phyloP scores from a whole-genome alignment of 1,140 invertebrate species.

The Lucilia cuprina region DNA sequence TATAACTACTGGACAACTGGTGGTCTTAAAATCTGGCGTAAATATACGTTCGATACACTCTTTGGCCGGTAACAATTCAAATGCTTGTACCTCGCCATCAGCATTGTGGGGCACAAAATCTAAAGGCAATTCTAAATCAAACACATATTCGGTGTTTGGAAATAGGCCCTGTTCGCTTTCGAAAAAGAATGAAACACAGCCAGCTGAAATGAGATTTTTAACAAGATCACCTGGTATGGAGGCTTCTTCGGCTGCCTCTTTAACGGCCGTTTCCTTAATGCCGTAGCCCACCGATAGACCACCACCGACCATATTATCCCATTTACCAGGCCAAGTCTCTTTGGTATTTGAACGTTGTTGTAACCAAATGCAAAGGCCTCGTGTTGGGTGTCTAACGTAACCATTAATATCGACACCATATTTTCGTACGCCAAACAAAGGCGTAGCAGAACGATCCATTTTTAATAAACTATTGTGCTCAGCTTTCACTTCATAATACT shows the following conservation, averaged over 20 bases:
- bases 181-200: slow-evolving; percentile 89
- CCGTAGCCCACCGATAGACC: slow-evolving; percentile 87
- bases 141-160: slow-evolving; percentile 95
- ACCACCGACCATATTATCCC: slow-evolving; percentile 95
- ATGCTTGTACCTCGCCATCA: slow-evolving; percentile 92
- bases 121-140: slow-evolving; percentile 87
- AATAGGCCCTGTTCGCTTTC: slow-evolving; percentile 91
- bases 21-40: slow-evolving; percentile 88
- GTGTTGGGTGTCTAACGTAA: slow-evolving; percentile 82
- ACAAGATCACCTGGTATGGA: slow-evolving; percentile 79
- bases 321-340: slow-evolving; percentile 93
- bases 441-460: slow-evolving; percentile 91
- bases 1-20: slow-evolving; percentile 86
- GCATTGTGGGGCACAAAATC: slow-evolving; percentile 89
- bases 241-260: slow-evolving; percentile 94
- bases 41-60: slow-evolving; percentile 82
- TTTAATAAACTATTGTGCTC: slow-evolving; percentile 76
- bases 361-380: slow-evolving; percentile 90
- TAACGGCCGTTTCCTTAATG: slow-evolving; percentile 86
- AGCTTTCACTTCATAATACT: slow-evolving; percentile 85
- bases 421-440: slow-evolving; percentile 90
- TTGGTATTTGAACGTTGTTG: slow-evolving; percentile 89
- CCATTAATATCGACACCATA: slow-evolving; percentile 96
- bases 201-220: slow-evolving; percentile 78
- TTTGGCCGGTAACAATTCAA: slow-evolving; percentile 82